Evolutionary conservation across 2,888 invertebrate genomes (phyloP).

Genomic region (Melinaea marsaeus): DNA sequence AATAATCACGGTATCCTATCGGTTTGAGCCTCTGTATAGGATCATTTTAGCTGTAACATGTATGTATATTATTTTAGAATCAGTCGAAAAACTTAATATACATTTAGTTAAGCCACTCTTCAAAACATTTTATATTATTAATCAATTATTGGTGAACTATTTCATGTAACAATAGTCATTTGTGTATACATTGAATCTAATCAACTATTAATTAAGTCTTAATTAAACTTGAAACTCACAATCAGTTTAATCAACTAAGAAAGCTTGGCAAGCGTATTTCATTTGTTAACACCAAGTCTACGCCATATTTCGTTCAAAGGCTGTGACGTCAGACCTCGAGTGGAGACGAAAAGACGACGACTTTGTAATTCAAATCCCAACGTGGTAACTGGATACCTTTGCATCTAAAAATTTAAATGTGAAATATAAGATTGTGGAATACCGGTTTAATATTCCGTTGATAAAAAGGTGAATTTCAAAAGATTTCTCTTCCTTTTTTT

Average conservation of each 20-base stretch:
- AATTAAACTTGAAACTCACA: conserved; percentile 4
- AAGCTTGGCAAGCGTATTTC: conserved; percentile 5
- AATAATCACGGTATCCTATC: conserved; percentile 6
- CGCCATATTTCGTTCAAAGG: conserved; percentile 24
- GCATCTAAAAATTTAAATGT: conserved; percentile 63
- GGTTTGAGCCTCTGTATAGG: not conserved
- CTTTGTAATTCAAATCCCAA: conserved; percentile 72
- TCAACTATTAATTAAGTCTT: conserved; percentile 5
- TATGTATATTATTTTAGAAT: not conserved
- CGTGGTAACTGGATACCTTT: conserved; percentile 33
- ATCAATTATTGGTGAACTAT: not conserved
- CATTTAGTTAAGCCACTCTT: too few relatives aligned
- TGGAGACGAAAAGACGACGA: conserved; percentile 54
- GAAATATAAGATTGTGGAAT: conserved; percentile 61
- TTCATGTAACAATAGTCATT: not conserved
- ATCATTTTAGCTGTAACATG: not conserved
- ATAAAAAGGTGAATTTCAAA: conserved; percentile 31
- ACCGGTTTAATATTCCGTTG: conserved; percentile 46
- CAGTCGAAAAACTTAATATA: too few relatives aligned
- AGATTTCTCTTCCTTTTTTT: conserved; percentile 23
- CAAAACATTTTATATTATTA: not conserved
- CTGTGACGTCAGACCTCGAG: conserved; percentile 39
- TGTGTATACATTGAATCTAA: not conserved
- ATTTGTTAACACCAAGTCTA: conserved; percentile 9
- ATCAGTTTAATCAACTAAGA: conserved; percentile 7